Base-by-base conservation (phyloP, 2,888 invertebrate genomes). In the Penaeus monodon region DNA sequence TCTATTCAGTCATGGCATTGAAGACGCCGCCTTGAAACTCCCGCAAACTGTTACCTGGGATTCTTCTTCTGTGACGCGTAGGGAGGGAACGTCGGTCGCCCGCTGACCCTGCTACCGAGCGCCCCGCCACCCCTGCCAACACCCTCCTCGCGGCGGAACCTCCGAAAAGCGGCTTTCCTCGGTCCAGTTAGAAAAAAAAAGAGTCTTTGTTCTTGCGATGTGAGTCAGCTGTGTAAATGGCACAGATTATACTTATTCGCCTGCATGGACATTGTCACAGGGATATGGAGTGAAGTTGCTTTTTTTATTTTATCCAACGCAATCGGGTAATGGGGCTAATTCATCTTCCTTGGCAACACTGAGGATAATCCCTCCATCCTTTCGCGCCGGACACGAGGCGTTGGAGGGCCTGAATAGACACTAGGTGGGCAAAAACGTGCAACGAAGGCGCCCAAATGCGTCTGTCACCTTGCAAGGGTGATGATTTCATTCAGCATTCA, bases 401-500 rank as follows among this genome's bases (percentile, higher is more conserved):
- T 29, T 29, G 29, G 44, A 44, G 29, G 68, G 70, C 68, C 44
- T 81, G 81, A 81, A 81, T 57, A 73, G 81, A 81, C 73, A 27
- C 68, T 63, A 49, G 73, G 20, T 63, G 49, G 57, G 73, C 49
- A 57, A 73, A 73, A 73, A 81, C 81, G 27, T 73, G 73, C 73
- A 73, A 70, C 57, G 65, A 63, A 81, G 70, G 49, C 29, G 81
- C 24, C 63, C 66, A 70, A 70, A 73, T 81, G 73, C 57, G 57
- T 57, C 57, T 81, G 68, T 73, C 57, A 81, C 57, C 81, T 73
- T 70, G 29, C 22, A 29, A 29, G 57, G 70, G 70, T 81, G 73
- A 81, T 81, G 73, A 70, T 81, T 81, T 81, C 81, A 81, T 81
- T 70, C 27, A 80, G 80, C 66, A 80, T 80, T 80, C 80, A 65